phyloP scores from a whole-genome alignment of 2,888 invertebrate species.

The Microctonus brassicae region DNA sequence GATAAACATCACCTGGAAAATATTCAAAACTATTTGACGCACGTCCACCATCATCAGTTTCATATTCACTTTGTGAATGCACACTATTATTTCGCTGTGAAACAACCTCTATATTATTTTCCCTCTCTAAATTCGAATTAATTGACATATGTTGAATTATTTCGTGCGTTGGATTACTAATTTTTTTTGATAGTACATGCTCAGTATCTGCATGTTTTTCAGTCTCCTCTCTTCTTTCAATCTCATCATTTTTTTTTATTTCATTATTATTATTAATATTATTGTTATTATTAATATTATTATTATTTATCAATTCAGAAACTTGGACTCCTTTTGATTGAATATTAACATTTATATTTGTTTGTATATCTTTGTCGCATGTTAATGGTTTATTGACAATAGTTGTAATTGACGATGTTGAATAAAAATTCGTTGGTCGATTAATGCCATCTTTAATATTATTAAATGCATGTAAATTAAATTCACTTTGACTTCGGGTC shows the following conservation, averaged over 20 bases:
- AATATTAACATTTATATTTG: conserved; percentile 50
- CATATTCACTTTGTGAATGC: conserved; percentile 6
- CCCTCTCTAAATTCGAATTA: conserved; percentile 58
- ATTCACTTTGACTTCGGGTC: conserved; percentile 63
- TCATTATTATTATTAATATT: neutral
- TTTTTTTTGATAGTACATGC: conserved; percentile 59
- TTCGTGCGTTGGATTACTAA: conserved; percentile 55
- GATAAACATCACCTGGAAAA: conserved; percentile 72
- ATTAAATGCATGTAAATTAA: conserved; percentile 59
- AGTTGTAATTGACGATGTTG: conserved; percentile 68
- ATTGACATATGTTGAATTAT: conserved; percentile 25
- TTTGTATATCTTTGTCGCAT: conserved; percentile 65
- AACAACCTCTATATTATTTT: conserved; percentile 51
- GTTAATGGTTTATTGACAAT: conserved; percentile 64
- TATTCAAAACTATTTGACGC: conserved; percentile 79
- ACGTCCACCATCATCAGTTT: conserved; percentile 70
- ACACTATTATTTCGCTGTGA: neutral
- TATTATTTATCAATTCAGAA: conserved; percentile 45
- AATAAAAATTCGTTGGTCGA: conserved; percentile 60
- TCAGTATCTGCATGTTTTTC: conserved; percentile 51
- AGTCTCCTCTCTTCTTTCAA: neutral
- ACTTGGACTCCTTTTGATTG: conserved; percentile 64
- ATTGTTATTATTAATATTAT: neutral
- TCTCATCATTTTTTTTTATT: neutral
- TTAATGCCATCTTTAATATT: conserved; percentile 46